Base-by-base conservation (phyloP, 2,888 invertebrate species). In the Neria commutata region DNA sequence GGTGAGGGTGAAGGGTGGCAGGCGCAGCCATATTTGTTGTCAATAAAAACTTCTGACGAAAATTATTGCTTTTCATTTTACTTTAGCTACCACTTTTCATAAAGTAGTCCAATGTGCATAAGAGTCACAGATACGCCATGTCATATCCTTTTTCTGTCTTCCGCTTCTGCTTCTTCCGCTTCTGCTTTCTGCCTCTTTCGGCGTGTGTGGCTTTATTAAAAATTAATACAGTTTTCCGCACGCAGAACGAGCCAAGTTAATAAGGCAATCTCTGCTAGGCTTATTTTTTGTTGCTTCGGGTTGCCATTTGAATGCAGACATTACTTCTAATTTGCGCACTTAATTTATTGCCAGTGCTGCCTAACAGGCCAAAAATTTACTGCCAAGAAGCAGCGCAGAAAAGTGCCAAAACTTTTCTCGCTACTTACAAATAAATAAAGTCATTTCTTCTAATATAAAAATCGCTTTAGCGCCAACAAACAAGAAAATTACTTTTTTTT, bases 391-490 rank as follows among this genome's bases (percentile, higher is more conserved):
- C 65, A 65, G 63, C 62, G 57, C 59, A 71, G 61, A 66, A 68
- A 59, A 69, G 73, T 62, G 70, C 69, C 73, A 73, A 73, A 69
- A 54, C 69, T 70, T 66, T 74, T 65, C 62, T 66, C 65, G 64
- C 70, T 68, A 66, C 71, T 70, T 66, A 54, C 61, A 67, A 73
- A 77, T 74, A 79, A 79, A 79, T 79, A 78, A 76, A 79, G 79
- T 71, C 79, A 79, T 80, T 80, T 77, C 79, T 80, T 80, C 75
- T 79, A 79, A 79, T 79, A 76, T 76, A 80, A 79, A 80, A 77
- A 76, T 76, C 73, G 74, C 67, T 66, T 68, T 67, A n/a, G 46
- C 42, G 14, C 63, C 65, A 67, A 66, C 66, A 70, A 75, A 76
- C 71, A 74, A 74, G 72, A 77, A 76, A 76, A 77, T 76, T 76